Evolutionary conservation across 2,797 vertebrate species (phyloP), one percentile per base, ranked within the genome.

Genomic region (Pelodytes ibericus): DNA sequence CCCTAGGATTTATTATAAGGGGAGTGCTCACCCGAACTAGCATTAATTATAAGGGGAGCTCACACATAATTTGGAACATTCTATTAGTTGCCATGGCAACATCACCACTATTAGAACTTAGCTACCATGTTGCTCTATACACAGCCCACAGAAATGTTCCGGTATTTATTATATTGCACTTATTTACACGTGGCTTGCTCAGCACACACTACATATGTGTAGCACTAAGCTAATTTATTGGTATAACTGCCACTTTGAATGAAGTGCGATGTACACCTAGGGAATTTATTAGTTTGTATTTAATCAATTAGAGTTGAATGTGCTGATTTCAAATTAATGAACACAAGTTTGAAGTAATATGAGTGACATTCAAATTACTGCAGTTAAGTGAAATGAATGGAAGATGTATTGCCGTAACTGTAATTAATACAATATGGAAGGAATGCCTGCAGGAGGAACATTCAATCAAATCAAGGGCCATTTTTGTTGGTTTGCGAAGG

Each of bases 371-470:
- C 88, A 87, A 88, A 89, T 85, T 81, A 90, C 69, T 82, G 85
- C 81, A 82, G 88, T 83, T 87, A 89, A 87, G 82, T 85, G 79
- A 89, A 92, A 90, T 86, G 89, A 91, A 90, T 89, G 87, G 85
- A 87, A 89, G 70, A 72, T 77, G 51, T 78, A 78, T 78, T 60
- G n/a, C 41, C 30, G 36, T 47, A 61, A 39, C 36, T 39, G 27
- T 58, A 71, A 71, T 59, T 53, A 77, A 62, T 15, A 10, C 24
- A 16, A 64, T 36, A 36, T 22, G 60, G 15, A 7, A 31, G 27
- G 65, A 67, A 53, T 13, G 53, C n/a, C 41, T 25, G 30, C 20
- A 74, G 59, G 51, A 36, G 39, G 24, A 62, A 69, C 33, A 58
- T 64, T 47, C 26, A 57, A 75, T 57, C 20, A 31, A 57, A 25